Base-by-base conservation (phyloP, 2,888 invertebrate species). In the Eupelmus urozonus region DNA sequence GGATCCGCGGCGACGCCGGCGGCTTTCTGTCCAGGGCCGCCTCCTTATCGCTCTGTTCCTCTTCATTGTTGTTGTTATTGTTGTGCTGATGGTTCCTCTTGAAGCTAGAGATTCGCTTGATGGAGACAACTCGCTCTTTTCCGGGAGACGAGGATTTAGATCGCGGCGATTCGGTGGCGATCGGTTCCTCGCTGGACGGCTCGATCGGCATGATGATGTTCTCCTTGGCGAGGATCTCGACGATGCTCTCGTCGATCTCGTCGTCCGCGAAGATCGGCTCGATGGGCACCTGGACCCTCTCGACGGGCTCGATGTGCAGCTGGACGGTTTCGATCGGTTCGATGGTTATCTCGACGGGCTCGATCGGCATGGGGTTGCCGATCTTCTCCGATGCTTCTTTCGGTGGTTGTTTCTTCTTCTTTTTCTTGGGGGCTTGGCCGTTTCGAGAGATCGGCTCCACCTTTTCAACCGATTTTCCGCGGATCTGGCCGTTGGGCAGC, bases 21-120 rank as follows among this genome's bases (percentile, higher is more conserved):
- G 60, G 57, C 13, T 66, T 72, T 40, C 18, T 51, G 16, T 66
- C n/a, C 16, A n/a, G 23, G 9, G 9, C 3, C 4, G 20, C 42
- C 23, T 75, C 66, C 18, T 67, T 70, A 5, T 62, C 60, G 2
- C 40, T 42, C 0, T 78, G 57, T 4, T 75, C 40, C 5, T 55
- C 29, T 16, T 71, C 59, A 16, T 72, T 66, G 29, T 66, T 60
- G 7, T 78, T 78, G 23, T 73, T 74, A 5, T 67, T 72, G 3
- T 77, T 67, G 55, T 66, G 34, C 40, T 69, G 18, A 40, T 27
- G 1, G 13, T 59, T 34, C 34, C 13, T 76, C 45, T 80, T 72
- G 25, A 76, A 70, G 34, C 76, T 80, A 1, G 80, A 70, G 16
- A 76, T 80, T 4, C 73, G 23, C 9, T 76, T 80, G 16, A 80